These are phyloP conservation scores for Cheiracanthium punctorium DNA, from an alignment of 2,888 invertebrate species.

Conservation along the genomic window DNA sequence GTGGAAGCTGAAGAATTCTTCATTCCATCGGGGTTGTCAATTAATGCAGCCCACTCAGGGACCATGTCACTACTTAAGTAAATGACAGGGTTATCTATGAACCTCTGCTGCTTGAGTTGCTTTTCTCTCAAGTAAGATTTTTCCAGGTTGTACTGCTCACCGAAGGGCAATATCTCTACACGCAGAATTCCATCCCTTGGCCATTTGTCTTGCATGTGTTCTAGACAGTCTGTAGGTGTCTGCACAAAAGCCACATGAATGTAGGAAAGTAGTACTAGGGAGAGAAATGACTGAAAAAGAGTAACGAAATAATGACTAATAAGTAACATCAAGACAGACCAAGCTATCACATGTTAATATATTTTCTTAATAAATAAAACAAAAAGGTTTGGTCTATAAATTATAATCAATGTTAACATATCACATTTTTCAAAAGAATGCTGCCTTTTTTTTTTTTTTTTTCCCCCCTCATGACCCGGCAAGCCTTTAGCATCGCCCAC, in stretches of 20 bases:
- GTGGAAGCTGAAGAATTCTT: too few species aligned
- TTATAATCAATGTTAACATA: too few species aligned
- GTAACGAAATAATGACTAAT: not conserved
- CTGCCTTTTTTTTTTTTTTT: too few species aligned
- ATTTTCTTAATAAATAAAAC: too few species aligned
- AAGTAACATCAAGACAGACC: too few species aligned
- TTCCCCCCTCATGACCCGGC: too few species aligned
- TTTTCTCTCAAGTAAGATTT: constrained; percentile 45
- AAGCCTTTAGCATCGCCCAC: too few species aligned
- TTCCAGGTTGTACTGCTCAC: constrained; percentile 23
- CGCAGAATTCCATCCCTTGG: constrained; percentile 95
- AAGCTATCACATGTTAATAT: too few species aligned
- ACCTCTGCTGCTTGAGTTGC: constrained; percentile 1
- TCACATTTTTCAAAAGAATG: too few species aligned
- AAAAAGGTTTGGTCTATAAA: too few species aligned
- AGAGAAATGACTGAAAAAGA: constrained; percentile 55
- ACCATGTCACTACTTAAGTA: not conserved
- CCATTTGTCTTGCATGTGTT: constrained; percentile 91
- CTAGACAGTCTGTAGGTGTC: constrained; percentile 93
- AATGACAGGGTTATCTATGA: not conserved
- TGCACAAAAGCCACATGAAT: constrained; percentile 96
- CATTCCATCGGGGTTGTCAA: too few species aligned
- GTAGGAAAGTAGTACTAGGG: constrained; percentile 93
- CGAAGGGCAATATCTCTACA: constrained; percentile 81
- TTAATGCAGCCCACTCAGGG: too few species aligned